Base-by-base conservation (phyloP, 2,113 vertebrate species). In the Labeo catla region DNA sequence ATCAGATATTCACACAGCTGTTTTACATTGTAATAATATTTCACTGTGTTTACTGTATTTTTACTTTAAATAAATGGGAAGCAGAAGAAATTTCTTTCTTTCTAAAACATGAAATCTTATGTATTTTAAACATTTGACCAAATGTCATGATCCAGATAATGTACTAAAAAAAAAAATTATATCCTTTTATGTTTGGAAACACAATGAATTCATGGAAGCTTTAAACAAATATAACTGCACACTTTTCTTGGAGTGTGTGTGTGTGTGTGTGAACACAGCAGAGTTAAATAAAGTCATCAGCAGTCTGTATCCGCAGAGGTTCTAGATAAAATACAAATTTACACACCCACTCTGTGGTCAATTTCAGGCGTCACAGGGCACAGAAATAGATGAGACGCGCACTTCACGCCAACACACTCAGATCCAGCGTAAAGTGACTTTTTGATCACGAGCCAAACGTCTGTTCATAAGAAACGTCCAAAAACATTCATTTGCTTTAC, bases 281-380 rank as follows among this genome's bases (percentile, higher is more conserved):
- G 57, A 59, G 21, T 63, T 36, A 36, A 77, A 81, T 81, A 83
- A 86, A 23, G 43, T 63, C 77, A 50, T 65, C 70, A 34, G 36
- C 63, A 28, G 57, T 28, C 13, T 52, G 34, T 7, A 15, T 79
- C n/a, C 39, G n/a, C 63, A 34, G 15, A 81, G 87, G 15, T 65
- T 57, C 34, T 23, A 57, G 77, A 84, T 73, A 68, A 68, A 76
- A 70, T 47, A 65, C 50, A 59, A 28, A 72, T 47, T 15, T 59
- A 39, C 12, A 72, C 73, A 61, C 73, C 73, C 77, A 66, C 23
- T 34, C 47, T 87, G 66, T 68, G 80, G 49, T 83, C 36, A 45
- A 1, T 16, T 70, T 59, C 8, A 9, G 73, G 57, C 59, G 73
- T 77, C 8, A n/a, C 6, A 63, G 34, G 4, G 47, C 72, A 65